A percentile compares a stretch with the other conserved stretches of the same genome.
phyloP scores from a whole-genome alignment of 2,888 invertebrate species.

The Microchrysa polita region DNA sequence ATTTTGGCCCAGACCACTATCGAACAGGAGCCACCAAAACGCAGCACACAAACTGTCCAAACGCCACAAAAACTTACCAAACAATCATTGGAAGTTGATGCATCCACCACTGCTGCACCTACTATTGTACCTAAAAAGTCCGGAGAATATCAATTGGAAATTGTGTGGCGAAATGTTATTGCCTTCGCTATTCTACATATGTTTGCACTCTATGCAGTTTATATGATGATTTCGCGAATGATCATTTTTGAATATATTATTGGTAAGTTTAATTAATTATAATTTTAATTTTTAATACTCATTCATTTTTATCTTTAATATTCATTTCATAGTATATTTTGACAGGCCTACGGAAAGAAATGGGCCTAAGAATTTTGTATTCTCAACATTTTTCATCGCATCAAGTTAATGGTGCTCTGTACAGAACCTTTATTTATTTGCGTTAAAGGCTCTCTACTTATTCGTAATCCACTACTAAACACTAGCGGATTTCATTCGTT shows the following conservation, averaged over 20 bases:
- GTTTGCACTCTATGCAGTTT: slow-evolving; percentile 71
- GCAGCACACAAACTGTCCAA: slow-evolving; percentile 3
- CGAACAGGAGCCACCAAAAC: slow-evolving; percentile 35
- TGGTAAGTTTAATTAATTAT: slow-evolving; percentile 67
- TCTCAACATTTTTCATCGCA: too few relatives aligned
- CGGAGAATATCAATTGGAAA: slow-evolving; percentile 68
- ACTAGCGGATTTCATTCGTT: too few relatives aligned
- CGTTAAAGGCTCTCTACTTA: too few relatives aligned
- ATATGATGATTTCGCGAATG: slow-evolving; percentile 63
- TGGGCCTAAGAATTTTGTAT: too few relatives aligned
- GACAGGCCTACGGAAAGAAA: too few relatives aligned
- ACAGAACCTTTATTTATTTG: too few relatives aligned
- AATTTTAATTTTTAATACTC: neutral
- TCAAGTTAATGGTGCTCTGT: too few relatives aligned
- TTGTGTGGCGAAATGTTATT: slow-evolving; percentile 83
- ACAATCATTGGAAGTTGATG: slow-evolving; percentile 38
- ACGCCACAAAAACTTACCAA: slow-evolving; percentile 33
- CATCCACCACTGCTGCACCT: slow-evolving; percentile 7
- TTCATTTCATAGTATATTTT: too few relatives aligned
- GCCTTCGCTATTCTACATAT: slow-evolving; percentile 77
- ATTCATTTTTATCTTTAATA: too few relatives aligned
- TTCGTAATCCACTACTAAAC: too few relatives aligned
- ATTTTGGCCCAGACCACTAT: slow-evolving; percentile 65
- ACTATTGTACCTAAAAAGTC: neutral
- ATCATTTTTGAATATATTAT: slow-evolving; percentile 61